Percentiles rank a stretch among this genome's conserved stretches.
phyloP scores from a whole-genome alignment of 2,113 vertebrate genomes.

The Synodontis membranacea region DNA sequence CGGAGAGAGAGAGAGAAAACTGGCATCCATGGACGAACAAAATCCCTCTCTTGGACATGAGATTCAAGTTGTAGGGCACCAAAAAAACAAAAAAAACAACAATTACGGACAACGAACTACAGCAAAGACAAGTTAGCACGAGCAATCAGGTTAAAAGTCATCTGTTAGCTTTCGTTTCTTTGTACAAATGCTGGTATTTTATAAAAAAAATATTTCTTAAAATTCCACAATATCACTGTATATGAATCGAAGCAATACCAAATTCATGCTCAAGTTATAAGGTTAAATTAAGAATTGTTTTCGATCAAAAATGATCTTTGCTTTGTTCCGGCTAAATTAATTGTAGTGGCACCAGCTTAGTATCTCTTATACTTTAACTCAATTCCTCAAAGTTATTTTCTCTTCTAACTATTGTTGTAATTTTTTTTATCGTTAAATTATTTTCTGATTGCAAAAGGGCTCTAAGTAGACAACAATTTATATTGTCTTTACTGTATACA shows the following conservation, averaged over 20 bases:
- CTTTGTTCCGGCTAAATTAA: not conserved
- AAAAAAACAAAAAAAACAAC: not conserved
- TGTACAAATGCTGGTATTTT: not conserved
- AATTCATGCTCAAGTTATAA: not conserved
- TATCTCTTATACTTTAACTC: not conserved
- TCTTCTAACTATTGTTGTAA: not conserved
- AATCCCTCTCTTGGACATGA: not conserved
- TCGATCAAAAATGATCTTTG: too few relatives aligned
- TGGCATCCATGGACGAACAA: conserved; percentile 14
- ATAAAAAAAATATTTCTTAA: not conserved
- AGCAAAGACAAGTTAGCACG: not conserved
- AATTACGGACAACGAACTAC: not conserved
- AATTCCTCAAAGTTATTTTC: not conserved
- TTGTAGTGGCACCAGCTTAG: not conserved
- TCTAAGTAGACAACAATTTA: not conserved
- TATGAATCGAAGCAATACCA: not conserved
- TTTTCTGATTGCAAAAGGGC: not conserved
- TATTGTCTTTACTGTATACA: conserved; percentile 3
- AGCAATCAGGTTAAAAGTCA: not conserved
- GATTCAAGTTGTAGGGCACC: not conserved
- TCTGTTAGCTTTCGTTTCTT: not conserved
- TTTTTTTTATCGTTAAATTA: not conserved
- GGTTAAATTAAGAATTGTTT: not conserved
- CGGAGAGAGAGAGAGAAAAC: conserved; percentile 16
- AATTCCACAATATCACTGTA: not conserved